Percentiles rank a stretch among this genome's conserved stretches.
phyloP scores from a whole-genome alignment of 2,113 vertebrate species.

The Anhinga anhinga region DNA sequence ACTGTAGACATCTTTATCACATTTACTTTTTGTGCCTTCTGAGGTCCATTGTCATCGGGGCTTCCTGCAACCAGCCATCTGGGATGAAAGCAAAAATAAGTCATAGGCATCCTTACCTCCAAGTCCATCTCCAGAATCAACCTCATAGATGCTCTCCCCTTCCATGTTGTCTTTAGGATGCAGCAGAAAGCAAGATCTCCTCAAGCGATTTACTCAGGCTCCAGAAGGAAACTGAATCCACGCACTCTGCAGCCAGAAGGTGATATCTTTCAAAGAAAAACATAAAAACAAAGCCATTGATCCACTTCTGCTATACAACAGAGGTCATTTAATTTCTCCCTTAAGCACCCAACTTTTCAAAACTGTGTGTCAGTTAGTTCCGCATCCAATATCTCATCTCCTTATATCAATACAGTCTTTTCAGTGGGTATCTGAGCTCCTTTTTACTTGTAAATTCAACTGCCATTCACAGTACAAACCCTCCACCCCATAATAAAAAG shows the following conservation, averaged over 20 bases:
- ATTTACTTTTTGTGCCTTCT: neutral
- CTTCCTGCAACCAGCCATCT: conserved; percentile 1
- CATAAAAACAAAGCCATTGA: conserved; percentile 44
- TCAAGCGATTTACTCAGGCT: neutral
- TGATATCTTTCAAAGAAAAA: conserved; percentile 62
- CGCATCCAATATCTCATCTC: neutral
- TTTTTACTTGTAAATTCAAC: neutral
- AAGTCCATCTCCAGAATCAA: conserved; percentile 63
- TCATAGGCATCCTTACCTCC: conserved; percentile 52
- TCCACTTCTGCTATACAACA: neutral
- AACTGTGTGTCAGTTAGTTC: neutral
- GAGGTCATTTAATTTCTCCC: neutral
- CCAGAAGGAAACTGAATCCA: conserved; percentile 46
- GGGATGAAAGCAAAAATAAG: neutral
- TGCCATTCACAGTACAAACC: neutral
- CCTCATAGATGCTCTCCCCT: conserved; percentile 63
- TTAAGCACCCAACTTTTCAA: neutral
- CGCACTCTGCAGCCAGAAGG: conserved; percentile 33
- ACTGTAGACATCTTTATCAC: neutral
- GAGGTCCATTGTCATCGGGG: neutral
- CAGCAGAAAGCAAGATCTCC: conserved; percentile 14
- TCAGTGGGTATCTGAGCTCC: neutral
- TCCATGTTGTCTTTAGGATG: conserved; percentile 19
- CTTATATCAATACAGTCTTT: neutral
- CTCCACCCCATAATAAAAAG: neutral